phyloP scores from a whole-genome alignment of 2,113 vertebrate species.

The Azemiops feae region DNA sequence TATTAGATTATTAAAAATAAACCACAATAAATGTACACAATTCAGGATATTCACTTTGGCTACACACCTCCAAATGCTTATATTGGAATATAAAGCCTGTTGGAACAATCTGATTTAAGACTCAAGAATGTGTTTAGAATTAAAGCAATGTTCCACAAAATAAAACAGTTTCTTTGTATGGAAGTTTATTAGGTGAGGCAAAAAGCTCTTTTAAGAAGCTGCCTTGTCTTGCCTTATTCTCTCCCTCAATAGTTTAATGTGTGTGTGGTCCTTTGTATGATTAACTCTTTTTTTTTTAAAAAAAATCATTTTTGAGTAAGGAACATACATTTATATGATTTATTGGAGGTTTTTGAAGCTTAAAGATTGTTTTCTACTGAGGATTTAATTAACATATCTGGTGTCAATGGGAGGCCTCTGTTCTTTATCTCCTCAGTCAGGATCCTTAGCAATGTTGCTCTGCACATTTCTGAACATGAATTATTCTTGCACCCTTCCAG shows the following conservation, averaged over 20 bases:
- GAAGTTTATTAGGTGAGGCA: not conserved
- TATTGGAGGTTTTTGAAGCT: not conserved
- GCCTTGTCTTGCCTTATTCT: not conserved
- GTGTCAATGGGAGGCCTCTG: not conserved
- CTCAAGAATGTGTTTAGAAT: not conserved
- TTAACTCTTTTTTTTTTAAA: constrained; percentile 43
- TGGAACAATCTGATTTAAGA: not conserved
- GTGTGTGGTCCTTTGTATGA: not conserved
- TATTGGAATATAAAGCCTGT: not conserved
- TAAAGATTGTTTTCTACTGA: not conserved
- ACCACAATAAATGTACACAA: not conserved
- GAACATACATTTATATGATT: not conserved
- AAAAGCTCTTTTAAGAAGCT: not conserved
- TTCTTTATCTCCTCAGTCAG: constrained; percentile 29
- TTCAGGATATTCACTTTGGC: not conserved
- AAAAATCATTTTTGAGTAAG: not conserved
- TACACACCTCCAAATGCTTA: not conserved
- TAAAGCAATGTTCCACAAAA: not conserved
- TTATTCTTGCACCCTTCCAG: constrained; percentile 40
- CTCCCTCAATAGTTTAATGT: not conserved
- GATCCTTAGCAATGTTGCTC: constrained; percentile 22
- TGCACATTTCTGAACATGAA: constrained; percentile 27
- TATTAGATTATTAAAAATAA: not conserved
- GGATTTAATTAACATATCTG: not conserved
- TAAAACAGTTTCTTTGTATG: not conserved